Conservation (phyloP, 2,113 vertebrate species). For the Colossoma macropomum region DNA sequence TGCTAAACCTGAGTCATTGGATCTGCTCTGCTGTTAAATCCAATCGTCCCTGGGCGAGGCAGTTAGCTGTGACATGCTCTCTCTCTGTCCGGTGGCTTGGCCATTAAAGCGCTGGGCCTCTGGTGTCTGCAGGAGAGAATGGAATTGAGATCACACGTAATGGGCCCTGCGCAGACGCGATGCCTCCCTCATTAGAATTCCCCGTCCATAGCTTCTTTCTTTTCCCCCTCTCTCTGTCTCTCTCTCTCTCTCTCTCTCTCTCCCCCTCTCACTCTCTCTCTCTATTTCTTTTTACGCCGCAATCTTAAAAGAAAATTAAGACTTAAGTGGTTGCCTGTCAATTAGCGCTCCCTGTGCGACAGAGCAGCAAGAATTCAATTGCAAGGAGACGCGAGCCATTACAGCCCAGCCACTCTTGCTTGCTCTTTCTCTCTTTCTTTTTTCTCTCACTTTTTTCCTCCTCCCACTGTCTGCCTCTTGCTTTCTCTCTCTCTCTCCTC, state of each 20-base stretch:
- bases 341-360: conserved; percentile 64
- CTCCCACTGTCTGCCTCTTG: conserved; percentile 5
- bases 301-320: conserved; percentile 69
- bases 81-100: conserved; percentile 49
- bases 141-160: conserved; percentile 62
- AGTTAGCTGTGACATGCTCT: conserved; percentile 59
- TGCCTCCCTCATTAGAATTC: conserved; percentile 63
- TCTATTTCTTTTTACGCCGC: conserved; percentile 51
- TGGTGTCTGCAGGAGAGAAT: conserved; percentile 58
- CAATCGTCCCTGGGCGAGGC: conserved; percentile 44
- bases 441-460: conserved; percentile 21
- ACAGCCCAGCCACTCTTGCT: conserved; percentile 47
- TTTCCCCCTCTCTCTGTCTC: conserved; percentile 34
- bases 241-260: conserved; percentile 41
- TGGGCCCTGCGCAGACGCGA: conserved; percentile 51
- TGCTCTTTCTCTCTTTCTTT: conserved; percentile 16
- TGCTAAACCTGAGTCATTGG: conserved; percentile 47
- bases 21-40: conserved; percentile 54
- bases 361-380: conserved; percentile 65
- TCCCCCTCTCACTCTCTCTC: conserved; percentile 35
- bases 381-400: conserved; percentile 61
- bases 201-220: conserved; percentile 53
- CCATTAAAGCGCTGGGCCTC: conserved; percentile 49
- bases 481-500: not conserved
- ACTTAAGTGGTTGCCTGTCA: conserved; percentile 69